These are phyloP conservation scores for Mastomys coucha DNA, from an alignment of 2,113 vertebrate species.

Conservation along the genomic window DNA sequence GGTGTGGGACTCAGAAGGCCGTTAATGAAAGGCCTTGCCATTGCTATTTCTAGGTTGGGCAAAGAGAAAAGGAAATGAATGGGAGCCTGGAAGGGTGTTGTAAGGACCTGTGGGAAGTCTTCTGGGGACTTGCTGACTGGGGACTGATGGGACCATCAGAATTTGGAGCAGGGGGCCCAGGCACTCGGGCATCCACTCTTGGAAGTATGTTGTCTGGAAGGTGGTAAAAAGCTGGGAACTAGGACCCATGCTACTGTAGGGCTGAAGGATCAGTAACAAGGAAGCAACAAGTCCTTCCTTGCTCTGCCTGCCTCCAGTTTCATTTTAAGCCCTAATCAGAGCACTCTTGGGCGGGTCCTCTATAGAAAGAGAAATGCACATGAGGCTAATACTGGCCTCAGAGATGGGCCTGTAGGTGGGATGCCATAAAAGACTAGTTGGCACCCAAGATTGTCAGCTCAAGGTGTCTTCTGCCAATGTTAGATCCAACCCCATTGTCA, in stretches of 20 bases:
- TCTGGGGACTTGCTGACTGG: not conserved
- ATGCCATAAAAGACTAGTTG: not conserved
- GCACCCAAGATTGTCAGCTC: not conserved
- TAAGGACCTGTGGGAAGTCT: not conserved
- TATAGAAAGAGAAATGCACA: not conserved
- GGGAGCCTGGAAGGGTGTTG: not conserved
- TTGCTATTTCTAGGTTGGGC: too few relatives aligned
- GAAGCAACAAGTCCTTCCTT: not conserved
- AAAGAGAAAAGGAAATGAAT: too few relatives aligned
- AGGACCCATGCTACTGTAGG: too few relatives aligned
- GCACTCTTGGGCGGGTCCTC: not conserved
- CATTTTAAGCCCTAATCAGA: not conserved
- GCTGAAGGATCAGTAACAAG: not conserved
- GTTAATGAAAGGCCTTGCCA: not conserved
- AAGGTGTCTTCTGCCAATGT: not conserved
- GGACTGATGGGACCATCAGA: fast-evolving
- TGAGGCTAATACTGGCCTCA: not conserved
- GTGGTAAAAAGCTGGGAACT: not conserved
- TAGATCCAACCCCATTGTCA: not conserved
- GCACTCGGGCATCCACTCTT: not conserved
- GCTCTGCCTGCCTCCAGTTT: not conserved
- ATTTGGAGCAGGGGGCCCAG: not conserved
- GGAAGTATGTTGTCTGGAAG: not conserved
- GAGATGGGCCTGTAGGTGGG: not conserved
- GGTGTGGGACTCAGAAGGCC: not conserved